Conservation (phyloP, 2,888 invertebrate genomes). For the Drosophila buzzatii region DNA sequence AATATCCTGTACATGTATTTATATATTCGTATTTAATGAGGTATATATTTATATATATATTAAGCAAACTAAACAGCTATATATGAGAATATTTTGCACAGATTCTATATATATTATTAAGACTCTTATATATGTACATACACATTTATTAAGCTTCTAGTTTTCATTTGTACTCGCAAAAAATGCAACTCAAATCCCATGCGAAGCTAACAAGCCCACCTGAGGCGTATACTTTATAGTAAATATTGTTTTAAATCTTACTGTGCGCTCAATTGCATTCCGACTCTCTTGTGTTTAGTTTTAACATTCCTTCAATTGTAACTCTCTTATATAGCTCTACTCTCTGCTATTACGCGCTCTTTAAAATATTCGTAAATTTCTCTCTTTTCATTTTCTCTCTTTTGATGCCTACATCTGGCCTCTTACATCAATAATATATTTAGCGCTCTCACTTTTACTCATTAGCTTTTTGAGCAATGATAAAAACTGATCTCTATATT, state of each 20-base stretch:
- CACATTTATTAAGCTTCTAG: background rate
- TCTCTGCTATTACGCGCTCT: background rate
- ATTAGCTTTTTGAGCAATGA: background rate
- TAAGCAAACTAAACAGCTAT: background rate
- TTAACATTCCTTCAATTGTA: background rate
- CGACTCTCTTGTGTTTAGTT: background rate
- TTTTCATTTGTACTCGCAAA: background rate
- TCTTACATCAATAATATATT: background rate
- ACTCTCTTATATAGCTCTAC: background rate
- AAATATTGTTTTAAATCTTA: conserved; percentile 4
- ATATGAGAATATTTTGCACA: background rate
- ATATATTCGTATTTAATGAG: background rate
- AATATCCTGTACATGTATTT: background rate
- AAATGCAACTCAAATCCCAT: background rate
- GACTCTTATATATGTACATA: background rate
- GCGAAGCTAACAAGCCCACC: background rate
- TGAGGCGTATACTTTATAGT: background rate
- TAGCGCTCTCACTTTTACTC: background rate
- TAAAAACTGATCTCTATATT: background rate
- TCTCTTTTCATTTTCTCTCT: background rate
- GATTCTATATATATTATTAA: background rate
- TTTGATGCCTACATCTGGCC: background rate
- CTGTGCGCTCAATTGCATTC: background rate
- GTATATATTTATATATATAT: background rate
- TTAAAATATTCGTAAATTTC: background rate